Percentiles rank a stretch among this genome's conserved stretches.
Evolutionary conservation across 2,888 invertebrate genomes (phyloP).

Genomic region (Amiota communis): DNA sequence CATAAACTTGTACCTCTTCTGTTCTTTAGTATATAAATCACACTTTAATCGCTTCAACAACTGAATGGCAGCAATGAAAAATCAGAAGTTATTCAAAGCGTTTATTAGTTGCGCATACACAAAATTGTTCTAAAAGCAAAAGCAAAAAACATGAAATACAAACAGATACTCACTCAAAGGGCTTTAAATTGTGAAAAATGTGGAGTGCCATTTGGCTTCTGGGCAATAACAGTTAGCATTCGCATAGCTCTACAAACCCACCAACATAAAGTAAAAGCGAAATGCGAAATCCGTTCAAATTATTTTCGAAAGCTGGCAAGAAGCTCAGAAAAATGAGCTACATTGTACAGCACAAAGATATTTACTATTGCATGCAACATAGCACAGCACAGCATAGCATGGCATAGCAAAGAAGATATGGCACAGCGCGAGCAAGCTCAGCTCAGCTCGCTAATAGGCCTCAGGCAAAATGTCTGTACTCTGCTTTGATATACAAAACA

Average conservation of each 20-base stretch:
- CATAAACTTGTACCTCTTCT: no score
- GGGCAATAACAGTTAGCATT: not conserved
- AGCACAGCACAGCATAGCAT: not conserved
- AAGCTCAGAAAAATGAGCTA: constrained; percentile 25
- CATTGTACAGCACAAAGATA: not conserved
- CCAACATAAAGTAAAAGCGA: constrained; percentile 45
- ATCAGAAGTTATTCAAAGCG: no score
- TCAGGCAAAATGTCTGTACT: constrained; percentile 40
- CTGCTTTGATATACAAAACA: constrained; percentile 44
- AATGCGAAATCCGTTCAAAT: constrained; percentile 52
- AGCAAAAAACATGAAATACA: not conserved
- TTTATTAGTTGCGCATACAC: no score
- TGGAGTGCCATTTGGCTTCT: no score
- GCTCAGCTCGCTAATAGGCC: constrained; percentile 30
- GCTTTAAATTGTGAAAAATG: no score
- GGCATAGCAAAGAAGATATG: not conserved
- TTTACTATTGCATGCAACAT: not conserved
- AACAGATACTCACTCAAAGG: not conserved
- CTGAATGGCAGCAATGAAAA: no score
- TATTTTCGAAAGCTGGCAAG: constrained; percentile 55
- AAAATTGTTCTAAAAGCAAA: not conserved
- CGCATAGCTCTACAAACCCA: not conserved
- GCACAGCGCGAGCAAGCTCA: not conserved
- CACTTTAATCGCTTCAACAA: no score
- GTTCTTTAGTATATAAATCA: no score